phyloP scores from a whole-genome alignment of 1,140 invertebrate species.

The Diorhabda carinulata region DNA sequence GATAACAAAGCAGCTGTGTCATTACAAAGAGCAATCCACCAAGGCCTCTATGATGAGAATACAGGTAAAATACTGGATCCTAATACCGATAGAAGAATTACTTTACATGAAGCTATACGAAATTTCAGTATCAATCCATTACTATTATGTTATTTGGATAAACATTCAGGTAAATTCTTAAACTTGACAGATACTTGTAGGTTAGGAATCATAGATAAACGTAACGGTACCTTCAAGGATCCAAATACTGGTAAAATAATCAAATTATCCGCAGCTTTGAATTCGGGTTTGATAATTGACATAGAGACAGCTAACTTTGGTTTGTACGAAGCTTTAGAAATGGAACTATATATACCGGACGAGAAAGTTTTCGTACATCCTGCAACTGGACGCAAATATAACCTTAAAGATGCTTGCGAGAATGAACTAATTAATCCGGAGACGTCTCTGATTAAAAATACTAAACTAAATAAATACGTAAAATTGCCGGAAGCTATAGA shows the following conservation, averaged over 20 bases:
- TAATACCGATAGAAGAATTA: slow-evolving; percentile 68
- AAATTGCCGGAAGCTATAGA: slow-evolving; percentile 72
- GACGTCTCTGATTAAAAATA: slow-evolving; percentile 73
- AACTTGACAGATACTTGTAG: slow-evolving; percentile 75
- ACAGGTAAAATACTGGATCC: slow-evolving; percentile 81
- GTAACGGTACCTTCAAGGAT: slow-evolving; percentile 73
- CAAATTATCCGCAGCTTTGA: slow-evolving; percentile 67
- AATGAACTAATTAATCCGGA: slow-evolving; percentile 79
- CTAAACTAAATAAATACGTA: slow-evolving; percentile 65
- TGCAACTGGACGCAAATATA: slow-evolving; percentile 68
- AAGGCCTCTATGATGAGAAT: slow-evolving; percentile 77
- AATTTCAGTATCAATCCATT: slow-evolving; percentile 74
- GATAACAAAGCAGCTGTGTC: slow-evolving; percentile 80
- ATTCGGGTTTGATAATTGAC: slow-evolving; percentile 74
- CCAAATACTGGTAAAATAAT: slow-evolving; percentile 63
- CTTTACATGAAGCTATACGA: slow-evolving; percentile 79
- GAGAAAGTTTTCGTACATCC: slow-evolving; percentile 79
- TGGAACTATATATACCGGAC: slow-evolving; percentile 74
- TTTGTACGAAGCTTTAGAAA: slow-evolving; percentile 76
- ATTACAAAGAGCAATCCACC: slow-evolving; percentile 79
- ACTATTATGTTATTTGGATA: slow-evolving; percentile 76
- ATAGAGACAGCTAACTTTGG: slow-evolving; percentile 78
- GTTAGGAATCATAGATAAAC: slow-evolving; percentile 76
- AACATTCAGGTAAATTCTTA: slow-evolving; percentile 62
- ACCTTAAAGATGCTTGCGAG: slow-evolving; percentile 73